Evolutionary conservation across 2,113 vertebrate genomes (phyloP).

Genomic region (Bufo bufo): DNA sequence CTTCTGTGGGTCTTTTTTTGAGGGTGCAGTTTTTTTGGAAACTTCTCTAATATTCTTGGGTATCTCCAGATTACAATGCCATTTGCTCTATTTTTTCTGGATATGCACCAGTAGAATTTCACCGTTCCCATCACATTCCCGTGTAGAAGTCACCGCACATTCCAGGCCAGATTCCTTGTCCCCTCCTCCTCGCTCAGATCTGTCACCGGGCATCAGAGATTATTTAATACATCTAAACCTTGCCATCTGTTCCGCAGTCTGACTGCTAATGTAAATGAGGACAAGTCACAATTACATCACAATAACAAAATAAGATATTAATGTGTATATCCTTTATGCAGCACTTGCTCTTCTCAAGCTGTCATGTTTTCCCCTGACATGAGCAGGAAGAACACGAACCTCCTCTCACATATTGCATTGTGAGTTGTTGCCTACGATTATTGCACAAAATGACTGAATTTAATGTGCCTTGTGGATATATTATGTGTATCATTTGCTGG

Average conservation of each 20-base stretch:
- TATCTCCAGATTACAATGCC: too few species aligned
- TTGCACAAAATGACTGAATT: not conserved
- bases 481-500: not conserved
- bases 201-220: constrained; percentile 24
- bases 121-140: not conserved
- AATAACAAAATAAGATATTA: constrained; percentile 9
- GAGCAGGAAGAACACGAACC: not conserved
- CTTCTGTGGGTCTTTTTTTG: too few species aligned
- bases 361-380: constrained; percentile 20
- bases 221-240: constrained; percentile 36
- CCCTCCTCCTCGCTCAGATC: not conserved
- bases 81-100: too few species aligned
- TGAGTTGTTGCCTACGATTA: not conserved
- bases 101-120: not conserved
- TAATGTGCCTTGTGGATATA: not conserved
- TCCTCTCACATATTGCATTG: constrained; percentile 11
- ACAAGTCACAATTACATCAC: constrained; percentile 5
- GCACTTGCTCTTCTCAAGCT: constrained; percentile 20
- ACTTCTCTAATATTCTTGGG: too few species aligned
- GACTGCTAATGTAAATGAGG: constrained; percentile 24
- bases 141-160: not conserved
- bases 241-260: constrained; percentile 45
- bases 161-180: constrained; percentile 9
- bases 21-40: too few species aligned
- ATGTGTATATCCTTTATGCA: constrained; percentile 5